Base-by-base conservation (phyloP, 2,888 invertebrate species). In the Lycocerus yunnanus region DNA sequence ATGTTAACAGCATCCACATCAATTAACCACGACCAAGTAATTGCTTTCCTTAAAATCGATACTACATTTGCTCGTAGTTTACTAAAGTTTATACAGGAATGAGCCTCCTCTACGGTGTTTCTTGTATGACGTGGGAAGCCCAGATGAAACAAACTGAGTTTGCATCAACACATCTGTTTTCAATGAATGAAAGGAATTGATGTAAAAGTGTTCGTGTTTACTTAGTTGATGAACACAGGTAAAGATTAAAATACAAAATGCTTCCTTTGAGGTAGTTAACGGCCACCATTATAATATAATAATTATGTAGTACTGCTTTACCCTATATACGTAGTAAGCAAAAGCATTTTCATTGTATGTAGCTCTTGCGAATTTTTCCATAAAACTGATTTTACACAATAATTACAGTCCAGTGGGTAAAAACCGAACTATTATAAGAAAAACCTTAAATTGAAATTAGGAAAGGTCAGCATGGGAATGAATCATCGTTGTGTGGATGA, bases 161-260 rank as follows among this genome's bases (percentile, higher is more conserved):
- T 72, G 69, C 71, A 73, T 68, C 69, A 71, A 75, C 77, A 72
- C 70, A 69, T 70, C 74, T 67, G 70, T 65, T 70, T 73, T 76
- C 73, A 76, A 78, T 74, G 73, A 69, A 60, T 77, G 76, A 78
- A 79, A 78, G 77, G 70, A 78, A 76, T 74, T 73, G 75, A 70
- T 77, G 69, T 75, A 81, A 80, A 76, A 78, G 79, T 80, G 79
- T 79, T 74, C 79, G 77, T 81, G 80, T 81, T 80, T 81, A 81
- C 81, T 81, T 80, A 80, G 80, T 80, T 81, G 81, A 81, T 81
- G 81, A 81, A 77, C 77, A 77, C 70, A 18, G 73, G 80, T 77
- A 78, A 78, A 79, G 81, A 81, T 81, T 81, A 80, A 80, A 80
- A 79, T 73, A 69, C 68, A 79, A 78, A 81, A 81, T 80, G 78